A percentile compares a stretch with the other conserved stretches of the same genome.
These are phyloP conservation scores for Eubucco bourcierii DNA, from an alignment of 2,113 vertebrate species.

Conservation along the genomic window DNA sequence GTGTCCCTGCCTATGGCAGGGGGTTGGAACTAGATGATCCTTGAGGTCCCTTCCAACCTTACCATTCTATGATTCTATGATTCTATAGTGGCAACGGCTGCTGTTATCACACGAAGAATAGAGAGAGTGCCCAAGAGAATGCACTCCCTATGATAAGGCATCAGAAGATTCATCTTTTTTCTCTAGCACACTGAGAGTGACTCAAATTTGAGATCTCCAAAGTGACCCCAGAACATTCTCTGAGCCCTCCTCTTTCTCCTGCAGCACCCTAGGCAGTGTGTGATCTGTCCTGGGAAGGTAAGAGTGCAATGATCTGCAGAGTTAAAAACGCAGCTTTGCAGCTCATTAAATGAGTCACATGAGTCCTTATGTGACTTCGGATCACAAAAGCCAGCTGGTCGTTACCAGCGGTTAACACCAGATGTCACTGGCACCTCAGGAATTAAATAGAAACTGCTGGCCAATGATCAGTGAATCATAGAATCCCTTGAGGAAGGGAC, in stretches of 20 bases:
- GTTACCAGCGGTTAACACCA: background rate
- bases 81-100: background rate
- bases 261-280: background rate
- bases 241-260: background rate
- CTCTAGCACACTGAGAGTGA: fast-evolving
- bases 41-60: no score
- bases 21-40: no score
- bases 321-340: background rate
- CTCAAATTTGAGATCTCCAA: background rate
- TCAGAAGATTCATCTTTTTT: background rate
- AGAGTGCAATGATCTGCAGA: background rate
- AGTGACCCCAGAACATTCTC: background rate
- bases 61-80: no score
- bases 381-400: background rate
- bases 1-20: no score
- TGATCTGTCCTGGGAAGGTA: background rate
- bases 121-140: background rate
- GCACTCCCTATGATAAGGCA: background rate
- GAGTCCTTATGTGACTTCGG: fast-evolving
- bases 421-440: slow-evolving; percentile 37
- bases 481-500: no score
- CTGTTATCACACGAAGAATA: background rate
- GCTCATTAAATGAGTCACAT: background rate
- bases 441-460: background rate
- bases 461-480: no score